Evolutionary conservation across 2,797 vertebrate species (phyloP).

Genomic region (Todus mexicanus): DNA sequence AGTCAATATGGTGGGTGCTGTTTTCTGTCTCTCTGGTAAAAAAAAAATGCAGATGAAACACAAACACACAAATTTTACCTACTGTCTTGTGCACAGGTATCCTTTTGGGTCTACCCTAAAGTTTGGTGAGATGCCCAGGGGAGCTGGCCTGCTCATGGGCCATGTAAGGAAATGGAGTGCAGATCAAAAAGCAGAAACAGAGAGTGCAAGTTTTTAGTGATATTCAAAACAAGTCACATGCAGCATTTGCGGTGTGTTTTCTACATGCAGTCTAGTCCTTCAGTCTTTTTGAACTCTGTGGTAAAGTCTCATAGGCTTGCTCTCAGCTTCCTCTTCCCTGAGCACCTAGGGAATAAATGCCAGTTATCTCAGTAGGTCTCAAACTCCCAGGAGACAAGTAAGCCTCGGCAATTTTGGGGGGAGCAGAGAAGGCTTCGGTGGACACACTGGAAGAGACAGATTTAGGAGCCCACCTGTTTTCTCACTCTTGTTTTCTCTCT

Average conservation of each 20-base stretch:
- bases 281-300: not conserved
- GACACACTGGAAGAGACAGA: not conserved
- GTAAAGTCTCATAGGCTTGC: fast-evolving
- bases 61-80: not conserved
- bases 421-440: not conserved
- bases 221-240: not conserved
- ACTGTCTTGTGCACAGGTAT: not conserved
- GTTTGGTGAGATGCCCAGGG: not conserved
- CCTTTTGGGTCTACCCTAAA: not conserved
- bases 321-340: not conserved
- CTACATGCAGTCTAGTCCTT: not conserved
- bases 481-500: not conserved
- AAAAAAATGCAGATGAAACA: not conserved
- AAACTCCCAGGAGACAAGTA: not conserved
- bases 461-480: not conserved
- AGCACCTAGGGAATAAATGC: not conserved
- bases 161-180: not conserved
- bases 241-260: not conserved
- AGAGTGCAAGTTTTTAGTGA: not conserved
- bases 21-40: not conserved
- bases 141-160: not conserved
- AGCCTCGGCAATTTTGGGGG: not conserved
- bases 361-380: not conserved
- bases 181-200: not conserved
- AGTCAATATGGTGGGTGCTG: not conserved